Base-by-base conservation (phyloP, 2,113 vertebrate species). In the Hyperopisus bebe region DNA sequence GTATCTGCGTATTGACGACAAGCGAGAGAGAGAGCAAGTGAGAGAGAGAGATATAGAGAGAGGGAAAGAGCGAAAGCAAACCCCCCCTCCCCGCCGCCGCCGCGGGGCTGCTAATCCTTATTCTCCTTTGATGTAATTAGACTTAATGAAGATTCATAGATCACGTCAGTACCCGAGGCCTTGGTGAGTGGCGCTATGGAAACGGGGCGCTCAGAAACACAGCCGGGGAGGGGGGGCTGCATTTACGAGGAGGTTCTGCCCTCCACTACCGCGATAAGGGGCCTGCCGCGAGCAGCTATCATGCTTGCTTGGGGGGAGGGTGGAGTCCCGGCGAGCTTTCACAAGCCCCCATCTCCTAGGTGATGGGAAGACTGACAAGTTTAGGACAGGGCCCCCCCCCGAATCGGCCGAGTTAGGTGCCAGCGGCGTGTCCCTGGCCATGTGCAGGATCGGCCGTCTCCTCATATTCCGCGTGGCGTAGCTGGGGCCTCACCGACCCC, bases 91-190 rank as follows among this genome's bases (percentile, higher is more conserved):
- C 62, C n/a, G 24, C 89, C 47, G 11, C 24, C 83, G 82, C 82
- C n/a, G 58, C 44, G 42, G 46, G 83, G 35, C 89, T 24, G 58
- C 46, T 87, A 74, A 83, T 88, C 84, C 86, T 77, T 44, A 77
- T 89, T 58, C 88, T 89, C 84, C 51, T 86, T 58, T 89, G 82
- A 87, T 88, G 66, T 87, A 91, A 89, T 89, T 89, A 89, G 88
- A 80, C 83, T 77, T 82, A 89, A 89, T 86, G 84, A 89, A 82
- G 66, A 87, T 80, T 89, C 88, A 87, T 50, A 53, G 66, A 77
- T 87, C 84, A 44, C 87, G 87, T 90, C 87, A 55, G 70, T n/a
- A 17, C 62, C 62, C 50, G 35, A 51, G 47, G 11, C 89, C 89
- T 51, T 11, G 8, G 31, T 19, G 44, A 82, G 27, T 24, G 35